These are phyloP conservation scores for Acleris cristana DNA, from an alignment of 2,888 invertebrate species.

Conservation along the genomic window DNA sequence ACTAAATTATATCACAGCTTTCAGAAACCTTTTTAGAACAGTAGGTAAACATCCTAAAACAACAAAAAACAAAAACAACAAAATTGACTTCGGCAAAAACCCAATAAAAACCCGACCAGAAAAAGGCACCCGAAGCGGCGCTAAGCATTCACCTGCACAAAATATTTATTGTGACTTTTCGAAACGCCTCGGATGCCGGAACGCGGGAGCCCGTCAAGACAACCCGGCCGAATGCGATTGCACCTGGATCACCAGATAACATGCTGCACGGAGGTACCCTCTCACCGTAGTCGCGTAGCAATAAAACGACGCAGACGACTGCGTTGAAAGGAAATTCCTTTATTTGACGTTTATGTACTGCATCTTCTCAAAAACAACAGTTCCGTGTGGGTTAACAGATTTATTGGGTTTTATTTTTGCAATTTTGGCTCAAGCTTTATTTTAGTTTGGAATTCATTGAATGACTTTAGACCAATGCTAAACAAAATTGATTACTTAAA, in stretches of 20 bases:
- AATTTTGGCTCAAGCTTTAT: background rate
- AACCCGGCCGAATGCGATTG: constrained; percentile 24
- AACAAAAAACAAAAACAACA: constrained; percentile 1
- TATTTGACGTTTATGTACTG: constrained; percentile 28
- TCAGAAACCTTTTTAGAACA: background rate
- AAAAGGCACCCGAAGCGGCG: constrained; percentile 44
- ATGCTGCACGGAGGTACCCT: background rate
- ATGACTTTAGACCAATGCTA: no score
- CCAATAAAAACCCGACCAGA: constrained; percentile 8
- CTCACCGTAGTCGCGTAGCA: constrained; percentile 12
- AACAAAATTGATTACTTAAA: no score
- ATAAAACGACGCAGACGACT: constrained; percentile 21
- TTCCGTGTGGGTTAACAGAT: constrained; percentile 28
- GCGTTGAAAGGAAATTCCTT: constrained; percentile 32
- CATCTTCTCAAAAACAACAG: constrained; percentile 16
- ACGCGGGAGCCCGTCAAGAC: constrained; percentile 50
- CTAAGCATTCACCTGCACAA: constrained; percentile 54
- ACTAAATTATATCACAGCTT: no score
- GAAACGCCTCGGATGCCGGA: constrained; percentile 51
- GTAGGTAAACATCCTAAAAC: background rate
- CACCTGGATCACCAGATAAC: constrained; percentile 18
- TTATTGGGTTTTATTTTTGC: constrained; percentile 22
- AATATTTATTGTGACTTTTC: constrained; percentile 62
- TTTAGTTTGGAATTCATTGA: no score
- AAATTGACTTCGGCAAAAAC: background rate